Percentiles rank a stretch among this genome's conserved stretches.
These are phyloP conservation scores for Bembecia ichneumoniformis DNA, from an alignment of 2,888 invertebrate species.

Conservation along the genomic window DNA sequence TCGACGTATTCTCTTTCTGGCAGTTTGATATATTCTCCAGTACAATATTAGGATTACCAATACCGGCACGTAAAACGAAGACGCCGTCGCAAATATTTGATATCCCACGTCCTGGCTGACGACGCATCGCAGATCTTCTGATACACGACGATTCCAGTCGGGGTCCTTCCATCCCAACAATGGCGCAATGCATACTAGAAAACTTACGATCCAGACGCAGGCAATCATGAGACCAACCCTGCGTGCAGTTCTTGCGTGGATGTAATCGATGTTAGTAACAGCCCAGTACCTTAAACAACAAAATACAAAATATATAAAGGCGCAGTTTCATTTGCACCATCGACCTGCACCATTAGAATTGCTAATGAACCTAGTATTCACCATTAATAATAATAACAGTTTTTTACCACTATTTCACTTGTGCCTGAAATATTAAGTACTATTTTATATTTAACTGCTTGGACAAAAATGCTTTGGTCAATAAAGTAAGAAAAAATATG, in stretches of 20 bases:
- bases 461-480: too few relatives aligned
- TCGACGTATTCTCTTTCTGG: slow-evolving; percentile 85
- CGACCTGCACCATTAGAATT: too few relatives aligned
- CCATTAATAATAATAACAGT: too few relatives aligned
- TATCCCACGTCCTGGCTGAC: slow-evolving; percentile 89
- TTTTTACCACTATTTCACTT: too few relatives aligned
- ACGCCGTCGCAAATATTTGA: slow-evolving; percentile 91
- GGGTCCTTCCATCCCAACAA: slow-evolving; percentile 86
- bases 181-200: slow-evolving; percentile 89
- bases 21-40: slow-evolving; percentile 92
- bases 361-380: too few relatives aligned
- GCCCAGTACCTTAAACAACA: slow-evolving; percentile 81
- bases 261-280: slow-evolving; percentile 92
- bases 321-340: too few relatives aligned
- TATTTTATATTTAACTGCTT: too few relatives aligned
- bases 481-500: too few relatives aligned
- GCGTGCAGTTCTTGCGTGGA: slow-evolving; percentile 83
- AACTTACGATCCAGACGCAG: slow-evolving; percentile 86
- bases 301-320: not conserved
- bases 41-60: slow-evolving; percentile 90
- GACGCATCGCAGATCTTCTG: slow-evolving; percentile 78
- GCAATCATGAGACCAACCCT: slow-evolving; percentile 86
- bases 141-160: slow-evolving; percentile 68
- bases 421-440: too few relatives aligned
- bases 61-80: slow-evolving; percentile 92